These are phyloP conservation scores for Lethenteron camtschaticum DNA, from an alignment of 2,113 vertebrate species.

Conservation along the genomic window DNA sequence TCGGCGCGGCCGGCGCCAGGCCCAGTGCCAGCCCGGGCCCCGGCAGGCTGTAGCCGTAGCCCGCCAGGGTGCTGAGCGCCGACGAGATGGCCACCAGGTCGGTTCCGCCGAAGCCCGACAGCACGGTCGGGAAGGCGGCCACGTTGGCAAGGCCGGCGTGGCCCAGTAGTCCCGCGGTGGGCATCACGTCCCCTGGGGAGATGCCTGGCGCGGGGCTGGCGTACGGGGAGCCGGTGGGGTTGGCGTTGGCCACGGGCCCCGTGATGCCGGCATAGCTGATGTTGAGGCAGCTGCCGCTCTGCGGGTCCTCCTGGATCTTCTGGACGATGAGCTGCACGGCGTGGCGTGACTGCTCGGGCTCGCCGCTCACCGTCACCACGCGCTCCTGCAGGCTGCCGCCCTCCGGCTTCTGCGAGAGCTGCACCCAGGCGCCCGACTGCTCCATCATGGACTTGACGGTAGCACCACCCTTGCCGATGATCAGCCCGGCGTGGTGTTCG, in stretches of 20 bases:
- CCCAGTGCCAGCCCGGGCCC: slow-evolving; percentile 53
- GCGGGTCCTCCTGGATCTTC: slow-evolving; percentile 66
- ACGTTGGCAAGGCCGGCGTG: slow-evolving; percentile 57
- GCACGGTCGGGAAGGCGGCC: slow-evolving; percentile 50
- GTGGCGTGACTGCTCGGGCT: slow-evolving; percentile 61
- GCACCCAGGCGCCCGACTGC: slow-evolving; percentile 62
- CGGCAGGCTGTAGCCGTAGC: slow-evolving; percentile 64
- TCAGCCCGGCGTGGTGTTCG: slow-evolving; percentile 69
- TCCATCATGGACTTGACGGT: slow-evolving; percentile 69
- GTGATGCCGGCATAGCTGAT: slow-evolving; percentile 68
- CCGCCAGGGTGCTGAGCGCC: slow-evolving; percentile 59
- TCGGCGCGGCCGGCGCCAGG: slow-evolving; percentile 51
- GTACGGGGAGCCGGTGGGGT: slow-evolving; percentile 60
- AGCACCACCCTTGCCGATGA: slow-evolving; percentile 64
- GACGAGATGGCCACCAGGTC: slow-evolving; percentile 66
- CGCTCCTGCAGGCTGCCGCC: slow-evolving; percentile 67
- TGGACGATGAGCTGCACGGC: slow-evolving; percentile 65
- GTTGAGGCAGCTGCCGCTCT: slow-evolving; percentile 63
- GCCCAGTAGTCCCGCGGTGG: slow-evolving; percentile 52
- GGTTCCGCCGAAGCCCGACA: slow-evolving; percentile 55
- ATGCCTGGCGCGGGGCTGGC: slow-evolving; percentile 43
- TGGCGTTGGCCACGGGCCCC: slow-evolving; percentile 60
- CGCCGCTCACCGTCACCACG: slow-evolving; percentile 63
- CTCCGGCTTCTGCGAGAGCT: slow-evolving; percentile 65
- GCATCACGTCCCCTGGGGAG: slow-evolving; percentile 33